These are phyloP conservation scores for Passer domesticus DNA, from an alignment of 2,113 vertebrate species.

Conservation along the genomic window DNA sequence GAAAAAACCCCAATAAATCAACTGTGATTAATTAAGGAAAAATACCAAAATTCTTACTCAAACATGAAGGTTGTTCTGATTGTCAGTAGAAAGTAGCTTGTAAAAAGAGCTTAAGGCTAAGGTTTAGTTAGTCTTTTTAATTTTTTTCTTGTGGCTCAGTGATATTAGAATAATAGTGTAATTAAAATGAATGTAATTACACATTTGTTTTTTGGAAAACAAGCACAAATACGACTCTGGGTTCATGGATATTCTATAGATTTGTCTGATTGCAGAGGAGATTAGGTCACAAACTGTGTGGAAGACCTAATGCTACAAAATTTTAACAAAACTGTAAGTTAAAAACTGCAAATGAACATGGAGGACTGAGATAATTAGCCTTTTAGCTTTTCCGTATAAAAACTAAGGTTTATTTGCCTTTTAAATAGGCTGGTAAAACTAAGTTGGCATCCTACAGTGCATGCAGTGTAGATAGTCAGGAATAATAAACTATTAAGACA, in stretches of 20 bases:
- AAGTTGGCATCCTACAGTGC: conserved; percentile 33
- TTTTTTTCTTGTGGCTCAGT: background rate
- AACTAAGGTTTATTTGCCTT: conserved; percentile 64
- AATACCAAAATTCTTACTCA: background rate
- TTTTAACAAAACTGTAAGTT: conserved; percentile 9
- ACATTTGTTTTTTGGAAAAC: background rate
- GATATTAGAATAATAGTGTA: background rate
- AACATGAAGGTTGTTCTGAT: background rate
- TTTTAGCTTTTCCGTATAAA: conserved; percentile 62
- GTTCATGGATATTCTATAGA: background rate
- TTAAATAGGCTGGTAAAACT: conserved; percentile 61
- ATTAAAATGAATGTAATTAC: background rate
- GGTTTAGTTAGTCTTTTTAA: background rate
- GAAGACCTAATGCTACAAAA: conserved; percentile 24
- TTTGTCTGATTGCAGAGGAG: background rate
- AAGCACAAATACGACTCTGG: background rate
- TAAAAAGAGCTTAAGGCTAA: background rate
- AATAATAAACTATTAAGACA: background rate
- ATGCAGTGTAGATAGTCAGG: conserved; percentile 34
- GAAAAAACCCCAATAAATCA: background rate
- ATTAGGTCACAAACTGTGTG: background rate
- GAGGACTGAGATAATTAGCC: conserved; percentile 37
- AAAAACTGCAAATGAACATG: conserved; percentile 10
- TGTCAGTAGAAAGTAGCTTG: background rate
- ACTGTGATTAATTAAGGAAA: background rate